Conservation (phyloP, 2,113 vertebrate genomes). For the Mionectes macconnelli region DNA sequence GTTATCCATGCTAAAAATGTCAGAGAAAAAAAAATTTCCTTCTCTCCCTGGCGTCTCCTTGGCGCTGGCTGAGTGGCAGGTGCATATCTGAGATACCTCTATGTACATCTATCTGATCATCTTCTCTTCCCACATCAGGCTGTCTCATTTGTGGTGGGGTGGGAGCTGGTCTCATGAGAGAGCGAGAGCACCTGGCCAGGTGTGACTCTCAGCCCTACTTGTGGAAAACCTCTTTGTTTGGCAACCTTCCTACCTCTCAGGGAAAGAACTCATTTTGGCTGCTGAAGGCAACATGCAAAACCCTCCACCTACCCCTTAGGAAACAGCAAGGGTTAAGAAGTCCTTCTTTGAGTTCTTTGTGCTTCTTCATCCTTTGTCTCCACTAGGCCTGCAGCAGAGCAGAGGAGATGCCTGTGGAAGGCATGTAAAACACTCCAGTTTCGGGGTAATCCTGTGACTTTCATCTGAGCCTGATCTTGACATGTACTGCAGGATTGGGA, state of each 20-base stretch:
- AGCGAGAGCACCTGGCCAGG: background rate
- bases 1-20: constrained; percentile 15
- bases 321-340: background rate
- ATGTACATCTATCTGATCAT: constrained; percentile 42
- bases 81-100: constrained; percentile 55
- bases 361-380: background rate
- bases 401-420: background rate
- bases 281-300: background rate
- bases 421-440: background rate
- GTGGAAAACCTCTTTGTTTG: background rate
- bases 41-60: constrained; percentile 9
- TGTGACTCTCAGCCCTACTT: background rate
- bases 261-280: background rate
- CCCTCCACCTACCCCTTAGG: background rate
- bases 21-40: constrained; percentile 14
- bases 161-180: background rate
- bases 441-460: background rate
- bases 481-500: background rate
- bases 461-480: background rate
- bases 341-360: background rate
- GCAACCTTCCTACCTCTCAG: background rate
- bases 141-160: background rate
- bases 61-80: constrained; percentile 42
- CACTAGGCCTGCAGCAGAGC: background rate
- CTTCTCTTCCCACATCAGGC: background rate